Evolutionary conservation across 2,888 invertebrate genomes (phyloP).

Genomic region (Metacarcinus magister): DNA sequence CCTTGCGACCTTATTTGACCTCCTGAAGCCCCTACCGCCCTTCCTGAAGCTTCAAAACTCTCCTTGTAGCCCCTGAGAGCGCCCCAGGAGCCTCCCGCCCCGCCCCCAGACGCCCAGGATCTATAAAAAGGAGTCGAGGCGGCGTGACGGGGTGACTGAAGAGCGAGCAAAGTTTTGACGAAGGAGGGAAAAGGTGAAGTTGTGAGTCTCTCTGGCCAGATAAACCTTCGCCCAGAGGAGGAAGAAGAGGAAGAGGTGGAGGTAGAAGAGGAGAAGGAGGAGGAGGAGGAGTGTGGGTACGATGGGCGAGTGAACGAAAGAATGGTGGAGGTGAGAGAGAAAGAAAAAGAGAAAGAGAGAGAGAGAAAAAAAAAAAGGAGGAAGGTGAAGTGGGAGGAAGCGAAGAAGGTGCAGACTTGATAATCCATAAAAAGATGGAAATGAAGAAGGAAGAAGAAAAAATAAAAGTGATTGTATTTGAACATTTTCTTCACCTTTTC

Average conservation of each 20-base stretch:
- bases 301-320: too few relatives aligned
- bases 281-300: background rate
- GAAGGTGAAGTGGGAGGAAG: background rate
- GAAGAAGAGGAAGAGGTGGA: background rate
- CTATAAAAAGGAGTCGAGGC: background rate
- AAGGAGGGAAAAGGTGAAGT: constrained; percentile 41
- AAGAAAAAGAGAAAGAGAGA: background rate
- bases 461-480: background rate
- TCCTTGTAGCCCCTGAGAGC: background rate
- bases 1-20: background rate
- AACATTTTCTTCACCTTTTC: too few relatives aligned
- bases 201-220: constrained; percentile 21
- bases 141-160: constrained; percentile 22
- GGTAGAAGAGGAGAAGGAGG: background rate
- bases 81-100: background rate
- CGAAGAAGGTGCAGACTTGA: background rate
- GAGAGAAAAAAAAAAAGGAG: background rate
- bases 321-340: background rate
- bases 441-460: background rate
- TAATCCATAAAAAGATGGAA: background rate
- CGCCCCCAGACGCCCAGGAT: background rate
- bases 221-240: constrained; percentile 41
- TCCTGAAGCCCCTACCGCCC: background rate
- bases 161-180: constrained; percentile 36
- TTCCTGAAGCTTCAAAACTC: constrained; percentile 28